Base-by-base conservation (phyloP, 2,888 invertebrate species). In the Odontothrips loti region DNA sequence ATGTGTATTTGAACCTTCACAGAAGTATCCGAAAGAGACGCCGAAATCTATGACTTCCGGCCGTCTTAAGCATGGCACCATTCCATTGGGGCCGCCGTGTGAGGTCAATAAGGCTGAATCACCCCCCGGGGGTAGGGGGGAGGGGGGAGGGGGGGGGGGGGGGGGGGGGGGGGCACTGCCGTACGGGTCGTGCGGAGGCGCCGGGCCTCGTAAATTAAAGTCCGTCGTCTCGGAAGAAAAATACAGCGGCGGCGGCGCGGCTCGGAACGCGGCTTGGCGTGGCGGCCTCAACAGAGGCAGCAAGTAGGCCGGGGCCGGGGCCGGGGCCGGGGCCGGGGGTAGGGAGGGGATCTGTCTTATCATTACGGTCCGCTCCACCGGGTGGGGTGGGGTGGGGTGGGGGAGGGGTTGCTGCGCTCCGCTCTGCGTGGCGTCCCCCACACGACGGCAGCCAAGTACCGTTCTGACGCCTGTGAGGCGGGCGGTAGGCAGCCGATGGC, bases 151-250 rank as follows among this genome's bases (percentile, higher is more conserved):
- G 34, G 34, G 34, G 6, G 34, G 34, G 6, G 34, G 34, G 34
- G 34, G 34, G 34, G 34, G n/a, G n/a, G n/a, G n/a, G n/a, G n/a
- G n/a, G n/a, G n/a, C n/a, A n/a, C n/a, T n/a, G n/a, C n/a, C n/a
- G n/a, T n/a, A n/a, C 3, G 51, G 27, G 23, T 27, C 27, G 68
- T 27, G 27, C 23, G 23, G 68, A 75, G 23, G 27, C 68, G 27
- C 68, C 68, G 12, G 27, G 27, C 68, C 68, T 75, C 68, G 68
- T 75, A 75, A 75, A 75, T 75, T 75, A 75, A 75, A 75, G 68
- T 75, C 68, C 68, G 68, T 43, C 34, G 34, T 27, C 68, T 75
- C 68, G 68, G 27, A 75, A 75, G 68, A 75, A 75, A 75, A 75
- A 75, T 75, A 75, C 68, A 75, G 27, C 68, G 68, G 27, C 68